phyloP scores from a whole-genome alignment of 2,113 vertebrate species.

The Pithys albifrons region DNA sequence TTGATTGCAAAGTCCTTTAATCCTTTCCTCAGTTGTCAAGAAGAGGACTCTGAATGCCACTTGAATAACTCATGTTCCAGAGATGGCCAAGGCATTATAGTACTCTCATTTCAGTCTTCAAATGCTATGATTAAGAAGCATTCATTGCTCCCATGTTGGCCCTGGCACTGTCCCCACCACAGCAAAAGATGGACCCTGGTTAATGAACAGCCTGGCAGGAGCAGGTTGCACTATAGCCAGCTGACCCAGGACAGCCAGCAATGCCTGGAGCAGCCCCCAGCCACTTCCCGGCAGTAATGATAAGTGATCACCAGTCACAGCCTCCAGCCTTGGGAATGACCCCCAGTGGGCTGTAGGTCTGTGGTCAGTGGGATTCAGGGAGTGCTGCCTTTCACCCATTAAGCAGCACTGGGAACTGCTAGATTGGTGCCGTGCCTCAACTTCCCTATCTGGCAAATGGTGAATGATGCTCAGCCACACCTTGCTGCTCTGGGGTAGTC shows the following conservation, averaged over 20 bases:
- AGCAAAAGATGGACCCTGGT: not conserved
- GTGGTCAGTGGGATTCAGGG: not conserved
- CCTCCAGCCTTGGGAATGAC: not conserved
- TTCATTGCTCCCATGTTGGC: accelerated
- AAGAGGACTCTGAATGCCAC: accelerated
- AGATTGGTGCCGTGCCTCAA: not conserved
- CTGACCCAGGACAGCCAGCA: not conserved
- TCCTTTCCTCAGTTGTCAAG: not conserved
- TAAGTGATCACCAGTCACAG: not conserved
- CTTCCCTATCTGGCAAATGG: not conserved
- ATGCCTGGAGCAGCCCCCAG: accelerated
- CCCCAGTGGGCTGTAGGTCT: not conserved
- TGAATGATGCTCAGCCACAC: not conserved
- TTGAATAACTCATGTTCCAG: not conserved
- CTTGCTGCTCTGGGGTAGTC: not conserved
- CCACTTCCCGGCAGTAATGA: not conserved
- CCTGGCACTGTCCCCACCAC: not conserved
- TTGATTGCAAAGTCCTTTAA: not conserved
- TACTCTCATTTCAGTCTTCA: not conserved
- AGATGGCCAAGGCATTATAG: not conserved
- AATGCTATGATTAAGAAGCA: accelerated
- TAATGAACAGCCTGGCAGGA: conserved; percentile 5
- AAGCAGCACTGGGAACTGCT: not conserved
- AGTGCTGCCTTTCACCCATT: not conserved
- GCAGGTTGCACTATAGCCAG: not conserved